A percentile compares a stretch with the other conserved stretches of the same genome.
These are phyloP conservation scores for Manduca sexta DNA, from an alignment of 1,140 invertebrate genomes.

Conservation along the genomic window DNA sequence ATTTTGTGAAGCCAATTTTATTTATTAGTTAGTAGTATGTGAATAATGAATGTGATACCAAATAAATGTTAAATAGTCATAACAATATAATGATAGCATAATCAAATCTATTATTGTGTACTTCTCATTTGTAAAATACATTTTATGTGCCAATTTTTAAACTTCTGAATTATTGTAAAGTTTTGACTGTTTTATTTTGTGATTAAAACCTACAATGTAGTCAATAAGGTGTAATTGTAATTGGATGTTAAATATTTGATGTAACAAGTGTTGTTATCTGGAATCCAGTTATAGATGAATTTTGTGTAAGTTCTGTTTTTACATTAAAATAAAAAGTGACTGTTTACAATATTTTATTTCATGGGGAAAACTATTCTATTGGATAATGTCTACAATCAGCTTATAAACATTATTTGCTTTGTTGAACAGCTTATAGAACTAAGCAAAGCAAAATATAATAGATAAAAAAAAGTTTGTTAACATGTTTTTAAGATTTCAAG, in stretches of 20 bases:
- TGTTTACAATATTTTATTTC: constrained; percentile 42
- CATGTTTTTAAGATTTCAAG: too few species aligned
- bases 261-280: constrained; percentile 42
- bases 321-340: constrained; percentile 54
- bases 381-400: too few species aligned
- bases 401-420: too few species aligned
- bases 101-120: constrained; percentile 13
- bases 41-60: constrained; percentile 16
- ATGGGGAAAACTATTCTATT: too few species aligned
- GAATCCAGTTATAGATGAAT: constrained; percentile 36
- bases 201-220: neutral
- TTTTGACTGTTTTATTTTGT: neutral
- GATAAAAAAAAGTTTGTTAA: too few species aligned
- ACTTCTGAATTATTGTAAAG: neutral
- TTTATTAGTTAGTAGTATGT: constrained; percentile 1
- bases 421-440: too few species aligned
- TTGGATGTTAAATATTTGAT: constrained; percentile 36
- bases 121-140: constrained; percentile 8
- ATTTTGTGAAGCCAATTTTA: neutral
- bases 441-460: too few species aligned
- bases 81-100: constrained; percentile 8
- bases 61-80: constrained; percentile 19
- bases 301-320: constrained; percentile 60
- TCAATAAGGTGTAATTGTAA: constrained; percentile 14
- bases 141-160: constrained; percentile 36